Evolutionary conservation across 2,888 invertebrate genomes (phyloP), one percentile per base, ranked within the genome.

Genomic region (Acanthosepion lycidas): DNA sequence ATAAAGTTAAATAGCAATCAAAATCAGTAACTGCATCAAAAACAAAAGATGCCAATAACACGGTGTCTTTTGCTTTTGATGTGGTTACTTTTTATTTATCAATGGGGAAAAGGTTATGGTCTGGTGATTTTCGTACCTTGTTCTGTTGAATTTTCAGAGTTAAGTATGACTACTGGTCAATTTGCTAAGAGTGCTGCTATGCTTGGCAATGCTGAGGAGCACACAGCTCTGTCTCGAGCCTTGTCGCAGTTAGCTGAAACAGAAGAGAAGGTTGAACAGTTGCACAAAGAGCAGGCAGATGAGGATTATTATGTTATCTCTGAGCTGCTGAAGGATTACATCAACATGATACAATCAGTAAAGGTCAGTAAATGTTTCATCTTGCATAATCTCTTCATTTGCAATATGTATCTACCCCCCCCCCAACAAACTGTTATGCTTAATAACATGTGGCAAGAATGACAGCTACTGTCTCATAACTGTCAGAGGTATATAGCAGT

Each of bases 301-400:
- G 98, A 99, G 0, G 99, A 99, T 97, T 99, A 99, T 97, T 99
- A 98, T 97, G 98, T 99, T 95, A 98, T 99, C 95, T 98, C 99
- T n/a, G 99, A 99, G 98, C 98, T 99, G 97, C 98, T 99, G 95
- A 99, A 99, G 97, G 99, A 99, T 97, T 99, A 99, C 97, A 98
- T 99, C 94, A 98, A 98, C 0, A 98, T 99, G 33, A 98, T 99
- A 96, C 98, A 98, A 28, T 98, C 99, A 94, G 99, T 99, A 95
- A 99, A 99, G 97, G 99, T 98, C 96, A 95, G 96, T 94, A 42
- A 55, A 23, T n/a, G 18, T 64, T 64, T 94, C 92, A 48, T 28
- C 49, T 59, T 64, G n/a, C 20, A 18, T 49, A 33, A 33, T 91
- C 8, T 91, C 9, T 91, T 20, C 78, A 20, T 91, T 33, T 51